Conservation (phyloP, 2,113 vertebrate species). For the Gobiocypris rarus region DNA sequence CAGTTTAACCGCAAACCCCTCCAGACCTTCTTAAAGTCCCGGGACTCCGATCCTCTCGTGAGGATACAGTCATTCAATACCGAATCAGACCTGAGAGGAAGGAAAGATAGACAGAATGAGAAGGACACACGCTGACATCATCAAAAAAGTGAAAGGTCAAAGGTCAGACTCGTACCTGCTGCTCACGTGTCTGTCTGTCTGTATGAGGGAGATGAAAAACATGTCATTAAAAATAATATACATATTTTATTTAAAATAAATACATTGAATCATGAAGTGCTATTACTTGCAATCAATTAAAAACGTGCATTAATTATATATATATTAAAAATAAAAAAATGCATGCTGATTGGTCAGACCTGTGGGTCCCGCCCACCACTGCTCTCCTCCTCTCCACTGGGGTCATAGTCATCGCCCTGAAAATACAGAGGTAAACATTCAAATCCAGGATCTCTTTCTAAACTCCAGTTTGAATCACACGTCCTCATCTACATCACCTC, state of each 20-base stretch:
- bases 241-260: too few species aligned
- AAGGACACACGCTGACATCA: slow-evolving; percentile 14
- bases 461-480: neutral
- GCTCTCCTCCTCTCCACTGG: slow-evolving; percentile 74
- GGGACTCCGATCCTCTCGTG: slow-evolving; percentile 65
- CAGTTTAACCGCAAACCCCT: slow-evolving; percentile 10
- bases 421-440: slow-evolving; percentile 40
- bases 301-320: too few species aligned
- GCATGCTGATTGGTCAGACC: slow-evolving; percentile 60
- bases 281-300: too few species aligned
- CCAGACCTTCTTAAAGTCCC: slow-evolving; percentile 80
- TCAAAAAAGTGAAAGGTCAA: slow-evolving; percentile 46
- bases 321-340: too few species aligned
- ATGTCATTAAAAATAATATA: neutral
- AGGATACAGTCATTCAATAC: slow-evolving; percentile 66
- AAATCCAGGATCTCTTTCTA: neutral
- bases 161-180: slow-evolving; percentile 70
- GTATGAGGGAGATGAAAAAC: slow-evolving; percentile 36
- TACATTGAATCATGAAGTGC: neutral
- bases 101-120: slow-evolving; percentile 41
- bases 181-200: slow-evolving; percentile 66
- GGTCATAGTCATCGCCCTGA: slow-evolving; percentile 76
- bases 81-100: slow-evolving; percentile 62
- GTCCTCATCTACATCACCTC: slow-evolving; percentile 61
- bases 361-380: slow-evolving; percentile 73